Base-by-base conservation (phyloP, 1,140 invertebrate species). In the Sycophaga agraensis region DNA sequence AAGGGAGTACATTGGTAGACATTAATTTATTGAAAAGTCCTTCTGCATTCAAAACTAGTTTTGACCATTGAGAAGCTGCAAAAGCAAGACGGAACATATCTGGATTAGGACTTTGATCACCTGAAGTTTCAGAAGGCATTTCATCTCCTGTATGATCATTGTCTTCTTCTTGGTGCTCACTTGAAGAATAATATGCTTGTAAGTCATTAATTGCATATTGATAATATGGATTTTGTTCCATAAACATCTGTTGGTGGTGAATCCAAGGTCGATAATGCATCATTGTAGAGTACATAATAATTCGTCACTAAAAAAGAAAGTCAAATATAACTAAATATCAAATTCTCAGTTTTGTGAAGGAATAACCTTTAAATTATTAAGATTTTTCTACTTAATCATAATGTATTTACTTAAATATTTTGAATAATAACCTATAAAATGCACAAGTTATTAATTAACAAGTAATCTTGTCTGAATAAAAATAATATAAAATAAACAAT, bases 41-140 rank as follows among this genome's bases (percentile, higher is more conserved):
- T 75, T 92, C 90, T 8, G 91, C 91, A 82, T 92, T 92, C 2
- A 88, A 85, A 5, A 92, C 90, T 31, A 93, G 73, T 72, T 91
- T 91, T 4, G 90, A 86, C 86, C 90, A 90, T 70, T 92, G 91
- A 61, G 87, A 82, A 24, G 90, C 89, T 17, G 90, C 90, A 81
- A 92, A 93, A 73, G 91, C 88, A 55, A 92, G 76, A 46, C 89
- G 87, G 73, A 91, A 88, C 42, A 84, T 77, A 65, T 86, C 81
- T 28, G 72, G 72, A 66, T 73, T 72, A 65, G 82, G 70, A 59
- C 73, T 76, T 14, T 70, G 67, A 24, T 80, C 75, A 24, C 75
- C 76, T 7, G 79, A 80, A 4, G 79, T 79, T 14, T 76, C 77
- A 3, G 76, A 75, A 2, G 76, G 78, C 63, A 75, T 73, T n/a